Percentiles rank a stretch among this genome's conserved stretches.
These are phyloP conservation scores for Sus cebifrons DNA, from an alignment of 2,797 vertebrate genomes.

Conservation along the genomic window DNA sequence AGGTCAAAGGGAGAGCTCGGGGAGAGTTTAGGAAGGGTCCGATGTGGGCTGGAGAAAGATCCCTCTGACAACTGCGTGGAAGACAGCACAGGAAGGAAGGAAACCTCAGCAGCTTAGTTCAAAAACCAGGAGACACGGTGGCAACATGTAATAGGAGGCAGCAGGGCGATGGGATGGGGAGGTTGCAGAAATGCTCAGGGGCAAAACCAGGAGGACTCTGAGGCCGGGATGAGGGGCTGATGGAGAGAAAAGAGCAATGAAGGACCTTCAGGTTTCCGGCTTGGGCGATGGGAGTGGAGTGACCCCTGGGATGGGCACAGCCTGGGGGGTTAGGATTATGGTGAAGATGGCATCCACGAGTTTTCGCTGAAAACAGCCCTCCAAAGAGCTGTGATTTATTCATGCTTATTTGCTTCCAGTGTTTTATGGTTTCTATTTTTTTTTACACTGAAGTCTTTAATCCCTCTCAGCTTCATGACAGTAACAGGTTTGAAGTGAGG, in stretches of 20 bases:
- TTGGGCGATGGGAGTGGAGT: not conserved
- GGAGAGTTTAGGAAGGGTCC: not conserved
- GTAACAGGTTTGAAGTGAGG: not conserved
- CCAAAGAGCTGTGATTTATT: not conserved
- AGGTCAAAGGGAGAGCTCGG: not conserved
- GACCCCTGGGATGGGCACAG: not conserved
- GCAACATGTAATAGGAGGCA: not conserved
- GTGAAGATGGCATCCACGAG: not conserved
- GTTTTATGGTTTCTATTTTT: not conserved
- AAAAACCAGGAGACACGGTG: not conserved
- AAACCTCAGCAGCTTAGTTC: not conserved
- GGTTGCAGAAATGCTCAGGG: not conserved
- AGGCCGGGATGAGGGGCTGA: not conserved
- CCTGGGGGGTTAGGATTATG: not conserved
- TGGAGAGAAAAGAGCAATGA: not conserved
- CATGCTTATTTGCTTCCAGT: not conserved
- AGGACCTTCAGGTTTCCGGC: not conserved
- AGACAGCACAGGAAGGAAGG: not conserved
- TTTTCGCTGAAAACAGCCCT: not conserved
- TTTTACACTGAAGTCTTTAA: not conserved
- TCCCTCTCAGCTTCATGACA: not conserved
- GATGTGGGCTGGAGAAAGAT: not conserved
- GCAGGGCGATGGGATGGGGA: not conserved
- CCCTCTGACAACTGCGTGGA: not conserved
- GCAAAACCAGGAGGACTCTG: not conserved